phyloP scores from a whole-genome alignment of 1,140 invertebrate species.

The Wasmannia auropunctata region DNA sequence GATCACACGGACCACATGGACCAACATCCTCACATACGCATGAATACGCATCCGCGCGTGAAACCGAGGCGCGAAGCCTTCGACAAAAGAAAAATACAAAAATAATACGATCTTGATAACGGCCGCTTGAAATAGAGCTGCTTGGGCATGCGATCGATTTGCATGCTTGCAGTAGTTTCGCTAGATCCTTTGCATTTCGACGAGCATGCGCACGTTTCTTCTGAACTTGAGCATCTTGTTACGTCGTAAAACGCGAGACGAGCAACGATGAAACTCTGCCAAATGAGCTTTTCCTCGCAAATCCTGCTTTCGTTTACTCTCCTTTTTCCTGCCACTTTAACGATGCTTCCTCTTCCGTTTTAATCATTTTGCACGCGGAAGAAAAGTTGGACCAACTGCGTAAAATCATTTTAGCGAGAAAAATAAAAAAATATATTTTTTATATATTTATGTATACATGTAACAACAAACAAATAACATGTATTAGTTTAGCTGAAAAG shows the following conservation, averaged over 20 bases:
- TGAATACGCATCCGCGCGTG: background rate
- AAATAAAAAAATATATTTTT: no score
- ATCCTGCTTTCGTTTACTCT: background rate
- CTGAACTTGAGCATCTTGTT: background rate
- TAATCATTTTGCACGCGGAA: background rate
- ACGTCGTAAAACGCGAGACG: background rate
- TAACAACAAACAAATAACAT: background rate
- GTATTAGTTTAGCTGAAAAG: background rate
- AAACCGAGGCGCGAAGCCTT: constrained; percentile 42
- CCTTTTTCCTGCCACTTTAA: background rate
- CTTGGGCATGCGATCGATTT: constrained; percentile 72
- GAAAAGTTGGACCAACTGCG: background rate
- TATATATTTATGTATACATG: background rate
- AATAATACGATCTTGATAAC: constrained; percentile 65
- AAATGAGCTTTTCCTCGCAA: background rate
- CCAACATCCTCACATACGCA: constrained; percentile 13
- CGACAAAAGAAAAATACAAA: constrained; percentile 36
- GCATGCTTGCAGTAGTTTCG: constrained; percentile 54
- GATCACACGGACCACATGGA: constrained; percentile 26
- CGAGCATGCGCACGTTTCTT: constrained; percentile 65
- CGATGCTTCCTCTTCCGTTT: background rate
- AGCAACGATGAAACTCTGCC: background rate
- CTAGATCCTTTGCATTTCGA: constrained; percentile 43
- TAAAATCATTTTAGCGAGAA: background rate
- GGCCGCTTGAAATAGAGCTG: constrained; percentile 67